Conservation (phyloP, 2,113 vertebrate species). For the Nannospalax galili region DNA sequence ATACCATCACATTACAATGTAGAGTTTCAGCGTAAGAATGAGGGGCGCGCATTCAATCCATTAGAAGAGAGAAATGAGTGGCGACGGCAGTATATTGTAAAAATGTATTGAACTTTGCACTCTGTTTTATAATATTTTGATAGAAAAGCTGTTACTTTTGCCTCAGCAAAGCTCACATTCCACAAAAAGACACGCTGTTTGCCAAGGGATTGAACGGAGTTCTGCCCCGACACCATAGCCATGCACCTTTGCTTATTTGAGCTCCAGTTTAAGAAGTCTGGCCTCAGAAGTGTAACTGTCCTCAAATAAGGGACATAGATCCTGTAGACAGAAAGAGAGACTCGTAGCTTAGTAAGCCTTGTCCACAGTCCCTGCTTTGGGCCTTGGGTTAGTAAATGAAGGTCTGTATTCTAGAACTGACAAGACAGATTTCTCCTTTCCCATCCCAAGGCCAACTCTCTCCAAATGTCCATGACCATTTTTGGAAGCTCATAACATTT, state of each 20-base stretch:
- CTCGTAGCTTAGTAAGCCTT: neutral
- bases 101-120: neutral
- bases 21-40: neutral
- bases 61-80: neutral
- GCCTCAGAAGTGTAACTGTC: neutral
- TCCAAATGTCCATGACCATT: neutral
- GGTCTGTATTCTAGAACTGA: neutral
- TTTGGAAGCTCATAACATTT: neutral
- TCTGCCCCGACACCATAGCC: neutral
- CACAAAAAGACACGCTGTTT: neutral
- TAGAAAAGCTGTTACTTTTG: neutral
- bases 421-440: constrained; percentile 15
- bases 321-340: neutral
- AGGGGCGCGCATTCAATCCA: neutral
- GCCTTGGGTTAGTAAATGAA: neutral
- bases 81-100: neutral
- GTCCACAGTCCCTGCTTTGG: neutral
- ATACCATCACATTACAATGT: neutral
- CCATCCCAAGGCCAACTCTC: neutral
- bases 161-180: neutral
- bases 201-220: no score
- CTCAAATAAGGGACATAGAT: neutral
- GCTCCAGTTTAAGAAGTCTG: neutral
- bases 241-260: neutral
- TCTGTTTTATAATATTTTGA: neutral